A percentile compares a stretch with the other conserved stretches of the same genome.
Evolutionary conservation across 2,113 vertebrate genomes (phyloP).

Genomic region (Hypomesus transpacificus): DNA sequence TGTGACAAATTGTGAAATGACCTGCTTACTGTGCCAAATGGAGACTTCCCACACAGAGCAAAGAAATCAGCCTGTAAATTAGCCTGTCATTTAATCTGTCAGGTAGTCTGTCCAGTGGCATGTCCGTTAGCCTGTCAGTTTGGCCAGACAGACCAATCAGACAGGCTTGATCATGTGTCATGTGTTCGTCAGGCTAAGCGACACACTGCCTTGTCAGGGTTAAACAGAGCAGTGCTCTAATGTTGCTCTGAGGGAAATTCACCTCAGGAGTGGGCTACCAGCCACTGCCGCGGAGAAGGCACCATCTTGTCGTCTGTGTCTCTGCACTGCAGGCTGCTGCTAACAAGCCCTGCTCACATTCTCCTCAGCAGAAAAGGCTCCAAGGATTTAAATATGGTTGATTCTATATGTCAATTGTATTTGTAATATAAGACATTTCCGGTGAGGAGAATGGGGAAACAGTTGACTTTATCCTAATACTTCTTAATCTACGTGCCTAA

Average conservation of each 20-base stretch:
- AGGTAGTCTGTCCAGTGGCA: not conserved
- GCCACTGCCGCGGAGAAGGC: constrained; percentile 49
- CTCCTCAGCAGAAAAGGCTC: not conserved
- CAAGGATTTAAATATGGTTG: not conserved
- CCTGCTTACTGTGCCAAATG: constrained; percentile 45
- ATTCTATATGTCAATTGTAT: not conserved
- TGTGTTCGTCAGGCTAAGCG: constrained; percentile 8
- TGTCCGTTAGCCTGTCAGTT: constrained; percentile 1
- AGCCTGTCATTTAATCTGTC: constrained; percentile 25
- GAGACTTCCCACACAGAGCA: constrained; percentile 28
- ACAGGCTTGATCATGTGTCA: constrained; percentile 24
- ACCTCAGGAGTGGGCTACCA: constrained; percentile 52
- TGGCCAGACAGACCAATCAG: not conserved
- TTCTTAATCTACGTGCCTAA: not conserved
- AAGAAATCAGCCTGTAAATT: constrained; percentile 30
- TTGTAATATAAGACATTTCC: not conserved
- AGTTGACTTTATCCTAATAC: too few species aligned
- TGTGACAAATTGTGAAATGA: constrained; percentile 51
- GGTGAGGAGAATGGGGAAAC: too few species aligned
- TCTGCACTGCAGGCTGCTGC: not conserved
- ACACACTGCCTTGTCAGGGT: constrained; percentile 31
- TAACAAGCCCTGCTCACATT: not conserved
- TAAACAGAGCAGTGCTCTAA: constrained; percentile 32
- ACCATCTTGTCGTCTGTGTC: constrained; percentile 60
- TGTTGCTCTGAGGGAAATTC: constrained; percentile 4